Evolutionary conservation across 2,797 vertebrate species (phyloP), one percentile per base, ranked within the genome.

Genomic region (Vultur gryphus): DNA sequence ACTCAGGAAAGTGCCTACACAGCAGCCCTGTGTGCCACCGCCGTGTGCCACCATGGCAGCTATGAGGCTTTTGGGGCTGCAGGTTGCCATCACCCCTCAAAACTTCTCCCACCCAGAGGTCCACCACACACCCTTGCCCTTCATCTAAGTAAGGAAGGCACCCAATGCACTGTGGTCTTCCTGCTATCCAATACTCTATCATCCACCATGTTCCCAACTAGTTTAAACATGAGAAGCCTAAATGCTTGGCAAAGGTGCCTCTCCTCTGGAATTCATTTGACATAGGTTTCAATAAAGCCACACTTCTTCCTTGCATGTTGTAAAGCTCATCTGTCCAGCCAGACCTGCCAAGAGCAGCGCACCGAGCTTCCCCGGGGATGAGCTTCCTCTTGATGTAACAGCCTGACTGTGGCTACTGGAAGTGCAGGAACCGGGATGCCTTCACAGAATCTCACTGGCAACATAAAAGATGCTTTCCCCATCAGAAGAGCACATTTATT

Each of bases 141-240:
- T 39, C 46, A 17, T 11, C 31, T n/a, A 41, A 26, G 20, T 3
- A 15, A 82, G 25, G 49, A 31, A 66, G 46, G 37, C 28, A 57
- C n/a, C 17, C 43, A 39, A 7, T 2, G 9, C 58, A 15, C 44
- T 0, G 0, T 5, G 29, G 49, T 31, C 43, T 62, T 67, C 48
- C 71, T 46, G 43, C 46, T 59, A 3, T 16, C n/a, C 44, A 41
- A 11, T 26, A 48, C 11, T 48, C 26, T 10, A 10, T 19, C 29
- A 13, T 17, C 16, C 46, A 48, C 13, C 12, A 0, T 2, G 8
- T 16, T 77, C 13, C 59, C 25, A 43, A 57, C 57, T 7, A 35
- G 18, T 17, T 61, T 49, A 61, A 48, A 37, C 21, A 29, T 7
- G 8, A n/a, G 23, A 43, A 89, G 58, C 13, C 65, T 35, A 8